Evolutionary conservation across 2,888 invertebrate species (phyloP), one percentile per base, ranked within the genome.

Genomic region (Orchesellides sinensis): DNA sequence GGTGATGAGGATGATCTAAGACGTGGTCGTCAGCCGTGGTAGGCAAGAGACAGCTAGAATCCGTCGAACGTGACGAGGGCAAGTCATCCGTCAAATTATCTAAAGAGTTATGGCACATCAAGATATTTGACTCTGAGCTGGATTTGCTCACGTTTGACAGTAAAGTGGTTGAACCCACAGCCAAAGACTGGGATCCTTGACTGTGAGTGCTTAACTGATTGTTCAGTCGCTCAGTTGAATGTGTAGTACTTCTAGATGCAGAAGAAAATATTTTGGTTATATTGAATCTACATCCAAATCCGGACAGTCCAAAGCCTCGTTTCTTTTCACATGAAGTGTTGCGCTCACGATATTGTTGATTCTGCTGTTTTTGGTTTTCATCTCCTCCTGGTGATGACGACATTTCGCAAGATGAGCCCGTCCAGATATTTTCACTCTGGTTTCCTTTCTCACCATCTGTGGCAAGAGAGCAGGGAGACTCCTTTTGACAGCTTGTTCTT

Each of bases 21-120:
- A 73, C 75, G 14, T 82, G 74, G 45, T 77, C 78, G 61, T 81
- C 84, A n/a, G 54, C 63, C 0, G 77, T 65, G 23, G 65, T 68
- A 19, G 86, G 86, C 40, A 86, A 78, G 5, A 86, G 78, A 56
- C 85, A 86, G 69, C 85, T 86, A 3, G 86, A 86, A 72, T 87
- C 87, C 8, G 86, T 87, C 40, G 86, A 86, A 54, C 86, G 81
- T n/a, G 86, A 86, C 27, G 85, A 84, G 40, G 85, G 85, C 63
- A 87, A 74, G 68, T 87, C 87, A 56, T 87, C 85, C 25, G 86
- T 79, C 70, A 87, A 81, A 68, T 87, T 85, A 69, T 86, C 88
- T 29, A 88, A 78, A 21, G 86, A 87, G 80, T 88, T 88, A 83
- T 88, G 88, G 84, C 88, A 88, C 85, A 88, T 86, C 49, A 87